Evolutionary conservation across 2,113 vertebrate genomes (phyloP), one percentile per base, ranked within the genome.

Genomic region (Dicerorhinus sumatrensis): DNA sequence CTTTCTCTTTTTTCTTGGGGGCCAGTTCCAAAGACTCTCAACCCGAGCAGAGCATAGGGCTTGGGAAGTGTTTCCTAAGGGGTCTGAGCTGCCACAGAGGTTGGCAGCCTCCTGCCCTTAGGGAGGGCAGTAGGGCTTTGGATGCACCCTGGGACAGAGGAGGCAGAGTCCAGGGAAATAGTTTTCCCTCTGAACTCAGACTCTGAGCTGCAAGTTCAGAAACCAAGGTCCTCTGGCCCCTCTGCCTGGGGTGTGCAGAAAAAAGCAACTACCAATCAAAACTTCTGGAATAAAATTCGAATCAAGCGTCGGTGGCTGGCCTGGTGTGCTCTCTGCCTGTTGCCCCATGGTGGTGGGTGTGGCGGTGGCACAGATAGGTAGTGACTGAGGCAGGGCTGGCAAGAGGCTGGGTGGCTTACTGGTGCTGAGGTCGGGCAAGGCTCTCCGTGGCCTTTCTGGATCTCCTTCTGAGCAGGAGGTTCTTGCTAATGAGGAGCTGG

Each of bases 1-100:
- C 95, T 95, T 80, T 36, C 56, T 92, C 94, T 79, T 63, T 88
- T 77, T 97, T 62, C 82, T 80, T 33, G 94, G 95, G 77, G 82
- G 79, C 80, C 65, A 36, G 42, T 42, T 67, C 80, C 25, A 69
- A 58, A 96, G 85, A 85, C 77, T 88, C 14, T n/a, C 48, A 14
- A 23, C 25, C 82, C 12, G 21, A 89, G 46, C 51, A 17, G 69
- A 94, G 67, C 69, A 6, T 29, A 73, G 63, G 88, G 92, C 79
- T 95, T 77, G 56, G 77, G 21, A 27, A 39, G 2, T n/a, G n/a
- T 54, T 89, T 92, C 60, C 96, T 76, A 13, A 48, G 60, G 73
- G 75, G 63, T 39, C 54, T 29, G 85, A 97, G 95, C 76, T 18
- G 42, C 87, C 29, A 27, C 16, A 6, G 36, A 67, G 65, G 46